phyloP scores from a whole-genome alignment of 2,113 vertebrate genomes.

The Ctenomys sociabilis region DNA sequence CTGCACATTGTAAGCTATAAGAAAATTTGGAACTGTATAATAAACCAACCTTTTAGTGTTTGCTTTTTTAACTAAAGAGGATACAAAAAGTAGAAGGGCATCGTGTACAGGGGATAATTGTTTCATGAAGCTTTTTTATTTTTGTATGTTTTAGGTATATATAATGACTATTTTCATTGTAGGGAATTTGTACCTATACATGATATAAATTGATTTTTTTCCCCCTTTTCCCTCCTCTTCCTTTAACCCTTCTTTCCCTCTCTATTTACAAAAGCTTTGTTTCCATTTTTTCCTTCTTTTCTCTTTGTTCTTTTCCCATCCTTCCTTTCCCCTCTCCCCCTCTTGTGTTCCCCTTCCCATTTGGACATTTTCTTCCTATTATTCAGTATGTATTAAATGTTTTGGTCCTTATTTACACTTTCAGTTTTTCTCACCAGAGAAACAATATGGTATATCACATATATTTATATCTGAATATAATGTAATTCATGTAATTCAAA shows the following conservation, averaged over 20 bases:
- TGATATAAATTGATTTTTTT: neutral
- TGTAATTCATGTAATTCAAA: neutral
- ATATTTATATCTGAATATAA: neutral
- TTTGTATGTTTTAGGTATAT: neutral
- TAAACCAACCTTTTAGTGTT: neutral
- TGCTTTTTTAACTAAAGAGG: neutral
- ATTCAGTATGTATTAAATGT: neutral
- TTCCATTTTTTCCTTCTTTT: neutral
- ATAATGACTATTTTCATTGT: neutral
- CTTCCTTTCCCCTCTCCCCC: neutral
- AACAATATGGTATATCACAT: neutral
- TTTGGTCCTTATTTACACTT: neutral
- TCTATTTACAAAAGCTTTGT: neutral
- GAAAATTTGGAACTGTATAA: neutral
- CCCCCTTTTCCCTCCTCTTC: neutral
- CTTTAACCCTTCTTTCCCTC: neutral
- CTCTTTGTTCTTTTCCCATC: neutral
- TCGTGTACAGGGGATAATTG: neutral
- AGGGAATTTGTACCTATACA: neutral
- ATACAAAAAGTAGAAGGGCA: neutral
- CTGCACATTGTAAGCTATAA: neutral
- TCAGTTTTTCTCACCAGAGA: neutral
- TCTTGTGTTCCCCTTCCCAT: neutral
- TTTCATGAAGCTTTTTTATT: constrained; percentile 9
- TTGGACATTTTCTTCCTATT: neutral